phyloP scores from a whole-genome alignment of 2,797 vertebrate species.

The Enteromius thamalakanensis region DNA sequence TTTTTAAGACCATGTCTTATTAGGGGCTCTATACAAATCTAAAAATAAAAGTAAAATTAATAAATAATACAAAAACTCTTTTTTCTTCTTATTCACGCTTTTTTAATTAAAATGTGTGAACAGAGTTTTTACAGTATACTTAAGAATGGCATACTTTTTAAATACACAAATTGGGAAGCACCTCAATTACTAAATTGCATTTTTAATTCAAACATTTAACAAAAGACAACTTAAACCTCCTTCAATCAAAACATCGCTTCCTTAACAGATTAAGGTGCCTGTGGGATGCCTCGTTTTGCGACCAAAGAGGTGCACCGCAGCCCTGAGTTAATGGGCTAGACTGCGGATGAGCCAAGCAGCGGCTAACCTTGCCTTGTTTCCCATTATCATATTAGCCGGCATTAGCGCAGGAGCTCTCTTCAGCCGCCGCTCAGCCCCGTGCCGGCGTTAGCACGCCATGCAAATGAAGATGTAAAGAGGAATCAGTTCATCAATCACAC shows the following conservation, averaged over 20 bases:
- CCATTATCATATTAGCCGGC: conserved; percentile 63
- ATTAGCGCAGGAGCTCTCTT: conserved; percentile 63
- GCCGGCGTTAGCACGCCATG: conserved; percentile 63
- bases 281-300: background rate
- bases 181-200: background rate
- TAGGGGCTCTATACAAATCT: background rate
- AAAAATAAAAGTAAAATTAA: background rate
- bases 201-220: background rate
- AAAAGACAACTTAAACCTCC: background rate
- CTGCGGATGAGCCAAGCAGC: conserved; percentile 53
- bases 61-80: background rate
- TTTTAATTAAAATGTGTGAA: background rate
- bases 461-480: conserved; percentile 80
- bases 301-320: conserved; percentile 48
- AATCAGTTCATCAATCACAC: conserved; percentile 83
- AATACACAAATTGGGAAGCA: background rate
- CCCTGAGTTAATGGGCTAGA: conserved; percentile 61
- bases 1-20: background rate
- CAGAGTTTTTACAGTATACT: too few species aligned
- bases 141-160: background rate
- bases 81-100: background rate
- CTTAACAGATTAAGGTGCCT: conserved; percentile 23
- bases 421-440: conserved; percentile 62
- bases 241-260: background rate
- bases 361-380: conserved; percentile 53